These are phyloP conservation scores for Gallinago jamesoni DNA, from an alignment of 2,113 vertebrate species.

Conservation along the genomic window DNA sequence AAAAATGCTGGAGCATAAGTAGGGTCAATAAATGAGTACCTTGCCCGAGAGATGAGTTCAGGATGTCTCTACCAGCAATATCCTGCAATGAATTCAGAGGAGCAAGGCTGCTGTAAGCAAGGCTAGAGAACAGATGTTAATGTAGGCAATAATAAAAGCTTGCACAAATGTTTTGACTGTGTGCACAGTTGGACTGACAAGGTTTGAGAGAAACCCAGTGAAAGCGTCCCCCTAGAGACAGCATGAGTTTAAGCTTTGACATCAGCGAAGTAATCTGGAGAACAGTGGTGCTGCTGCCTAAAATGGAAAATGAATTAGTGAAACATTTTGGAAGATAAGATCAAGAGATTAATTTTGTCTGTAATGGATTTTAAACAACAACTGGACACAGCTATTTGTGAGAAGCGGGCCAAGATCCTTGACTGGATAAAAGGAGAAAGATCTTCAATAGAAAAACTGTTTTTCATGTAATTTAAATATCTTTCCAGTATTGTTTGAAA, in stretches of 20 bases:
- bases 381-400: neutral
- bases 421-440: neutral
- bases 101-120: neutral
- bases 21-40: neutral
- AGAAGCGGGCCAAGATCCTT: neutral
- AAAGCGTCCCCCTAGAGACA: neutral
- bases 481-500: neutral
- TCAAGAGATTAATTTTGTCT: neutral
- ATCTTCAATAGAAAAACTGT: neutral
- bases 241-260: neutral
- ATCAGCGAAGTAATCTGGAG: neutral
- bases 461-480: neutral
- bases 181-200: slow-evolving; percentile 1
- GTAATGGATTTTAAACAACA: neutral
- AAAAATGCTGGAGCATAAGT: neutral
- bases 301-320: neutral
- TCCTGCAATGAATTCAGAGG: neutral
- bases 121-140: slow-evolving; percentile 3
- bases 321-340: neutral
- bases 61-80: neutral
- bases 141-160: slow-evolving; percentile 6
- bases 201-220: neutral
- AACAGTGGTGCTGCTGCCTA: neutral
- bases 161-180: neutral
- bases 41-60: neutral